These are phyloP conservation scores for Galeopterus variegatus DNA, from an alignment of 2,113 vertebrate genomes.

Conservation along the genomic window DNA sequence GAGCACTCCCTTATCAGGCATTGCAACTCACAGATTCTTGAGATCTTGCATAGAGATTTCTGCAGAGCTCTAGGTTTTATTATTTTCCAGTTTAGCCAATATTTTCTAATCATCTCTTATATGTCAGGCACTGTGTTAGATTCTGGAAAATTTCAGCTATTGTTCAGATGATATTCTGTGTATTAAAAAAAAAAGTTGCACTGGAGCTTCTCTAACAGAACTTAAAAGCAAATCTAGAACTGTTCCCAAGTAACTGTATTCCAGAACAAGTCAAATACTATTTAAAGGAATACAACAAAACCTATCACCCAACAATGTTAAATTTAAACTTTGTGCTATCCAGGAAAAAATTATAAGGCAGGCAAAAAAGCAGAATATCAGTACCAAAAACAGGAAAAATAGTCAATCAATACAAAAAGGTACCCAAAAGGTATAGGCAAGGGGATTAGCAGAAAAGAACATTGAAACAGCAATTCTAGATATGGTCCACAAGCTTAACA, in stretches of 20 bases:
- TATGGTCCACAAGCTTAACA: background rate
- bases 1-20: background rate
- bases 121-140: background rate
- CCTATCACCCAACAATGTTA: background rate
- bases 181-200: background rate
- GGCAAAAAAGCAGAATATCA: background rate
- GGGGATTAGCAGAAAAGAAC: background rate
- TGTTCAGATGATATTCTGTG: background rate
- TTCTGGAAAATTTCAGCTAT: background rate
- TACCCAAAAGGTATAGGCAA: background rate
- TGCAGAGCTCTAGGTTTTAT: background rate
- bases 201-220: background rate
- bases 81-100: background rate
- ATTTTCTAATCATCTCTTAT: background rate
- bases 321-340: background rate
- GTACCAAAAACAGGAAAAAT: background rate
- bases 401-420: background rate
- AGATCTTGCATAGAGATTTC: background rate
- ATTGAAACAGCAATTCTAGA: background rate
- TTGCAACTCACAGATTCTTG: background rate
- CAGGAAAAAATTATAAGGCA: constrained; percentile 8
- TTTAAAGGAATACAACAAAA: background rate
- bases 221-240: background rate
- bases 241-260: background rate
- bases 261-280: background rate